These are phyloP conservation scores for Sebastes paucispinis DNA, from an alignment of 2,797 vertebrate species.

Conservation along the genomic window DNA sequence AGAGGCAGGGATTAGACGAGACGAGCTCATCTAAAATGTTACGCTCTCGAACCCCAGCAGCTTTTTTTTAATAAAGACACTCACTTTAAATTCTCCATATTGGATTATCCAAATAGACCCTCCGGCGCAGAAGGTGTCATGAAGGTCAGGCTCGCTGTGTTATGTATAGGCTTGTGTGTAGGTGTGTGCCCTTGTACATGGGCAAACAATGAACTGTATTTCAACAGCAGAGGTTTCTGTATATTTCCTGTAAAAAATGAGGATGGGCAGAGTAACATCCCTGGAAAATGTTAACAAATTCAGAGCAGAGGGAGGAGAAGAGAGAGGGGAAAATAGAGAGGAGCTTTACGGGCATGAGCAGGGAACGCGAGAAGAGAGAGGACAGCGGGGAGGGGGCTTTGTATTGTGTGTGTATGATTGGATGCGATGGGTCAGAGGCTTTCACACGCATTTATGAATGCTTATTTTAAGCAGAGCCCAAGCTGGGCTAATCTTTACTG, in stretches of 20 bases:
- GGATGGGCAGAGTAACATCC: background rate
- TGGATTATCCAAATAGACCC: constrained; percentile 71
- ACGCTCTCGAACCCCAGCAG: constrained; percentile 66
- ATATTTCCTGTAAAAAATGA: constrained; percentile 19
- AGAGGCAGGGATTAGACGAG: constrained; percentile 72
- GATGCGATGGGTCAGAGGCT: constrained; percentile 75
- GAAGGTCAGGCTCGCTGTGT: constrained; percentile 45
- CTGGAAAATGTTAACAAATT: constrained; percentile 38
- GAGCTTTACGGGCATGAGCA: constrained; percentile 24
- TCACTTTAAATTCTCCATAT: constrained; percentile 67
- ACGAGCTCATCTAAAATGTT: constrained; percentile 73
- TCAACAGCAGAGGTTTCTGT: background rate
- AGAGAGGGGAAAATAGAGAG: constrained; percentile 22
- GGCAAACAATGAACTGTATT: constrained; percentile 1
- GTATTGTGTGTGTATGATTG: constrained; percentile 70
- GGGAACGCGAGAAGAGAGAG: constrained; percentile 9
- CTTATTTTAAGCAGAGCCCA: constrained; percentile 80
- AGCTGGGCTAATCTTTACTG: constrained; percentile 73
- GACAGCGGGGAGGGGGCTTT: constrained; percentile 36
- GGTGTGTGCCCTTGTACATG: background rate
- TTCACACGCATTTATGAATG: constrained; percentile 76
- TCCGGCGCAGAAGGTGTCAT: constrained; percentile 37
- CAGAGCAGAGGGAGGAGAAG: background rate
- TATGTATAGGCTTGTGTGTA: background rate
- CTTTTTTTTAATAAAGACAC: constrained; percentile 58